Base-by-base conservation (phyloP, 1,140 invertebrate species). In the Zaprionus nigranus region DNA sequence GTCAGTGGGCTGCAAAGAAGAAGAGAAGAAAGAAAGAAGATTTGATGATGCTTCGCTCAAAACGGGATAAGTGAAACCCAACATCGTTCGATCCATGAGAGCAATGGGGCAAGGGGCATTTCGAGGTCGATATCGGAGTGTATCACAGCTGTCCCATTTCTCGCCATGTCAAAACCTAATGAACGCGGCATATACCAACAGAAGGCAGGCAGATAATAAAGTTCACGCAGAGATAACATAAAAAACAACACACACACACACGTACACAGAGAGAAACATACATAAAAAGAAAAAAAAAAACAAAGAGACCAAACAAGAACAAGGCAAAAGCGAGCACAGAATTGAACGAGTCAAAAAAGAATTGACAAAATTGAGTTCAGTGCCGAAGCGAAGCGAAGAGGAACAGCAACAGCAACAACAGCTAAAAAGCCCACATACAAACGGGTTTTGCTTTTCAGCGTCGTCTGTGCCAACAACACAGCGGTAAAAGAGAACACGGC, bases 1-100 rank as follows among this genome's bases (percentile, higher is more conserved):
- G 83, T 96, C 96, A 75, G 95, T 95, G 73, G 94, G 93, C 96
- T 96, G 58, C 12, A 64, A 56, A 2, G 40, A 59, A 71, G 58
- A 11, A 64, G 53, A 2, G 40, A 61, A 71, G 40, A 22, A 49
- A 9, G 15, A 22, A 67, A 54, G 26, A 26, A 13, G 22, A 20
- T 0, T 5, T 26, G 15, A 36, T 17, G 49, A 38, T 53, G 49
- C 17, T 38, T 38, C 6, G 9, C 11, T 13, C 11, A 51, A 56
- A 60, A 54, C n/a, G 54, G 66, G 26, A 58, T 66, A 40, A 49
- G 53, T 71, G 60, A 63, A 63, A 57, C 30, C 30, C 30, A 34
- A 34, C 2, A 34, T 36, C 51, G 51, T 40, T 22, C 46, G 26
- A 54, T 38, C n/a, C 15, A 12, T 7, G 30, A 28, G 12, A 63